phyloP scores from a whole-genome alignment of 30 jellyfish, hydroid and myxozoan species.

The Aurelia aurita complex sp. Pacific region DNA sequence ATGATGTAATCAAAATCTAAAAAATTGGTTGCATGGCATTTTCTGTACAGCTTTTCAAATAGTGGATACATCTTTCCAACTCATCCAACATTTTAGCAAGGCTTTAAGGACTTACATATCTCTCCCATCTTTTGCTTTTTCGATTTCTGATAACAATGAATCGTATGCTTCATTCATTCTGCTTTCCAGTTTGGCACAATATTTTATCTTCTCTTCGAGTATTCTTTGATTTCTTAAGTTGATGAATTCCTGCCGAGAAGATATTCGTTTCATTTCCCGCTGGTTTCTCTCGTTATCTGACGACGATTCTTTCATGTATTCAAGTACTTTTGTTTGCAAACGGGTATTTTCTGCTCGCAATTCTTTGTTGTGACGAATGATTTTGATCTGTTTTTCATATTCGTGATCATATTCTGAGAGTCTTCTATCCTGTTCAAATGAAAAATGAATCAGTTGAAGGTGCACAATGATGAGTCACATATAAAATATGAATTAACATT shows the following conservation, averaged over 20 bases:
- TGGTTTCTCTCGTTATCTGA: slow-evolving; percentile 20
- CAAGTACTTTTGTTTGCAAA: slow-evolving; percentile 19
- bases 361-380: slow-evolving; percentile 3
- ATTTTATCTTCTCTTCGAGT: slow-evolving; percentile 43
- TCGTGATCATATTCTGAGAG: not conserved
- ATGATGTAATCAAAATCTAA: too few relatives aligned
- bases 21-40: too few relatives aligned
- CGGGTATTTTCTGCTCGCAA: slow-evolving; percentile 16
- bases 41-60: too few relatives aligned
- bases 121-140: slow-evolving; percentile 28
- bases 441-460: too few relatives aligned
- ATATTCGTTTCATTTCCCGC: not conserved
- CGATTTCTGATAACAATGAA: slow-evolving; percentile 24
- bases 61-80: too few relatives aligned
- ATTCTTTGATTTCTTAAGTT: slow-evolving; percentile 31
- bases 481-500: too few relatives aligned
- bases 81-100: not conserved
- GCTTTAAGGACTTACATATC: slow-evolving; percentile 31
- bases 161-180: slow-evolving; percentile 38
- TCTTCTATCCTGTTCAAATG: not conserved
- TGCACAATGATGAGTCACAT: too few relatives aligned
- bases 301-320: slow-evolving; percentile 11
- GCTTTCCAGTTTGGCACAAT: slow-evolving; percentile 30
- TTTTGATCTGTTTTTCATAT: not conserved
- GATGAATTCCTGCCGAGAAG: slow-evolving; percentile 38